Evolutionary conservation across 2,888 invertebrate species (phyloP).

Genomic region (Cheilosia urbana): DNA sequence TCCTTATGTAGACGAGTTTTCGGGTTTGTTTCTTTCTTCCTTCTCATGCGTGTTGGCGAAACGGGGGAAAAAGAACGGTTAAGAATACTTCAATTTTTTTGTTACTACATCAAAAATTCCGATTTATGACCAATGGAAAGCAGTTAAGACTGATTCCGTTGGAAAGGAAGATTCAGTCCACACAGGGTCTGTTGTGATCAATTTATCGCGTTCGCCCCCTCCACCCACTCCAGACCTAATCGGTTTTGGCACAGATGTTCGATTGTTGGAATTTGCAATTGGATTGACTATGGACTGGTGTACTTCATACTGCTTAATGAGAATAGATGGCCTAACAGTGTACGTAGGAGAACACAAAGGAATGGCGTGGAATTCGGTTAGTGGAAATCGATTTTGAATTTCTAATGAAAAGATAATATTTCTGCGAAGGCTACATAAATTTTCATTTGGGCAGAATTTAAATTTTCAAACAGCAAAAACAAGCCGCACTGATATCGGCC

Average conservation of each 20-base stretch:
- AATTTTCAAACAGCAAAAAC: background rate
- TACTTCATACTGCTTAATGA: background rate
- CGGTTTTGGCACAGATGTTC: slow-evolving; percentile 45
- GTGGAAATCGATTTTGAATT: slow-evolving; percentile 49
- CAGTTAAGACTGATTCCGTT: slow-evolving; percentile 35
- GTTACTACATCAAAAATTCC: slow-evolving; percentile 37
- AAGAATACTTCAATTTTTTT: background rate
- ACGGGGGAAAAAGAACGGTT: background rate
- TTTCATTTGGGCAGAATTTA: slow-evolving; percentile 20
- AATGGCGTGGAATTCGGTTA: background rate
- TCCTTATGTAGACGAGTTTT: background rate
- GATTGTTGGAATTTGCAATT: slow-evolving; percentile 13
- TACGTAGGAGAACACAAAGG: background rate
- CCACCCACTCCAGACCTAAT: background rate
- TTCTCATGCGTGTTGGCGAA: slow-evolving; percentile 13
- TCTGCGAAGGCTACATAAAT: background rate
- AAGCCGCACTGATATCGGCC: no score
- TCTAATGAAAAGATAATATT: slow-evolving; percentile 54
- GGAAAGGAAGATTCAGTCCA: slow-evolving; percentile 28
- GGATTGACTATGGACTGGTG: background rate
- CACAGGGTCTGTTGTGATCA: slow-evolving; percentile 35
- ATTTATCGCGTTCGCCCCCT: slow-evolving; percentile 30
- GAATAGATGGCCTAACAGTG: background rate
- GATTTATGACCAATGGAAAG: slow-evolving; percentile 36
- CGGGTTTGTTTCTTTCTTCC: background rate